Evolutionary conservation across 2,888 invertebrate genomes (phyloP), one percentile per base, ranked within the genome.

Genomic region (Heliconius aoede): DNA sequence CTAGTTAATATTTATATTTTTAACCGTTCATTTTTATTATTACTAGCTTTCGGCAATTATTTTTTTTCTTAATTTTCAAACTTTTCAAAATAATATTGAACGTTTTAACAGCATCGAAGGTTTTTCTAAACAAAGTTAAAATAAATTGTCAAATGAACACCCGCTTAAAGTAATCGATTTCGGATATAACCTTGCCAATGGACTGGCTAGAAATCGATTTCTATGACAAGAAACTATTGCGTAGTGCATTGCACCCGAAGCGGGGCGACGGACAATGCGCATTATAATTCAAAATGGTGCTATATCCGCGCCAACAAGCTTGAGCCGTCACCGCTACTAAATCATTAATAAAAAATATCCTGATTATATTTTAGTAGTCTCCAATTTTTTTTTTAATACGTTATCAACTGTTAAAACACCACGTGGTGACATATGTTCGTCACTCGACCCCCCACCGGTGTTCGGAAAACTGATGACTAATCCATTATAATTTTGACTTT

Each of bases 221-320:
- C 92, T 93, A 92, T 91, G 91, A 92, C 90, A 90, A 90, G 89
- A 87, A 87, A 86, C 85, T 86, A 89, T 92, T 90, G 90, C 91
- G 88, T 85, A 90, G 93, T 93, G 91, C 94, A 92, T 91, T 93
- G 93, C 94, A 92, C 94, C 89, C 89, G 87, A 86, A 86, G 86
- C 88, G 87, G 87, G 87, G 85, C 85, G 87, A 86, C 85, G 89
- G 92, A 94, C 94, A 93, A 93, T 93, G 90, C 92, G 88, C 93
- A 93, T 94, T 94, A 92, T 91, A 90, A 94, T 94, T 93, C 92
- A 89, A 92, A 90, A 88, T 90, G 90, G 89, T 89, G 90, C 90
- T 91, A 91, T 92, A 92, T 93, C 92, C 92, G 92, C 86, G 89
- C 92, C 87, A 85, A 86, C 88, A 88, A 91, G 90, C 93, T 90